phyloP scores from a whole-genome alignment of 2,888 invertebrate species.

The Pheosia gnoma region DNA sequence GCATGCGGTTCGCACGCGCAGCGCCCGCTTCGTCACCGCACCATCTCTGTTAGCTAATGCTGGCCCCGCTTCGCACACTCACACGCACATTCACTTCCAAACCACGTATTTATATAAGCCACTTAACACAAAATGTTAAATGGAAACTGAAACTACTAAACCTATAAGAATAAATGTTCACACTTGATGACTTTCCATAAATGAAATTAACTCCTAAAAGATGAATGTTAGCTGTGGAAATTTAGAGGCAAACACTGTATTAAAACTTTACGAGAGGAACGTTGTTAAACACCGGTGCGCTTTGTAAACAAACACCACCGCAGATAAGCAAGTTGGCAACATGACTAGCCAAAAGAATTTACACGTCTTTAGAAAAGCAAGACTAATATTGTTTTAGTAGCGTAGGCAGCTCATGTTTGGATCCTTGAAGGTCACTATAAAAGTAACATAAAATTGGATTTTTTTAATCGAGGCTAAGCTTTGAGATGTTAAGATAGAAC shows the following conservation, averaged over 20 bases:
- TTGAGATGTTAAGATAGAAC: conserved; percentile 22
- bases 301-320: conserved; percentile 66
- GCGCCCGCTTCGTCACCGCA: conserved; percentile 63
- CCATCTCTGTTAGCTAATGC: conserved; percentile 55
- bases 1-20: conserved; percentile 64
- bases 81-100: conserved; percentile 71
- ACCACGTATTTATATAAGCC: conserved; percentile 59
- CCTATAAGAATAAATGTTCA: neutral
- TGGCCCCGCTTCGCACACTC: conserved; percentile 61
- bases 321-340: conserved; percentile 63
- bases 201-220: conserved; percentile 9
- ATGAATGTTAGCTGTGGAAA: conserved; percentile 27
- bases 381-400: conserved; percentile 37
- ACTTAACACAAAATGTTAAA: conserved; percentile 26
- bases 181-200: neutral
- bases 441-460: conserved; percentile 21
- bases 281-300: conserved; percentile 48
- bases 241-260: conserved; percentile 25
- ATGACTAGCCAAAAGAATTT: conserved; percentile 47
- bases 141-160: conserved; percentile 14
- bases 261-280: conserved; percentile 48
- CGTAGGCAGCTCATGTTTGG: conserved; percentile 32
- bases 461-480: conserved; percentile 14
- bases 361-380: conserved; percentile 46
- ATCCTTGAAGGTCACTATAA: conserved; percentile 42